Evolutionary conservation across 1,140 invertebrate genomes (phyloP), one percentile per base, ranked within the genome.

Genomic region (Drosophila ogumai): DNA sequence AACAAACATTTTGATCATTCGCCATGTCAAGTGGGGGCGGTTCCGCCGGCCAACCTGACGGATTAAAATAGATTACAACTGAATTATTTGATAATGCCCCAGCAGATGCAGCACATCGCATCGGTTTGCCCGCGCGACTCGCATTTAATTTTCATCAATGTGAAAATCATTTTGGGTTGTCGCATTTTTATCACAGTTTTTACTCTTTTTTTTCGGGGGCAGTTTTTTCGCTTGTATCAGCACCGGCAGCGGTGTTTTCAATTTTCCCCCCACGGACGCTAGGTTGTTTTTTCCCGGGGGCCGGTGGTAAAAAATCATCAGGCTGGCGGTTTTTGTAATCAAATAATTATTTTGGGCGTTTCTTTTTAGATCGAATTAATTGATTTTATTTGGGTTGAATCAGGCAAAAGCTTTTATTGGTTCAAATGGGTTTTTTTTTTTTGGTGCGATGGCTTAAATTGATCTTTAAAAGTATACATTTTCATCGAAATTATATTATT

Each of bases 11-110:
- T 68, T 75, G 59, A 61, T 68, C 80, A 61, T 43, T 72, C 64
- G 60, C 22, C 61, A 54, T 63, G 60, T 52, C 63, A 66, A 66
- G 40, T 66, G 63, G 40, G 57, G 41, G 31, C 19, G 40, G 31
- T 25, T 25, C 34, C n/a, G 38, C 10, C 13, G 43, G 36, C 31
- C 46, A 36, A 34, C 22, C 61, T 12, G 56, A 17, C 76, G 54
- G 81, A 75, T 84, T 84, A 84, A 84, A 84, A 68, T 54, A 72
- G 81, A 84, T 84, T 84, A 84, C 81, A 79, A 57, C 47, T 75
- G 81, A 79, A 84, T 84, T 84, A 84, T 84, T 84, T 84, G 81
- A 84, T 84, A 84, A 84, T 79, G 55, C 58, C 55, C 58, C 54
- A 34, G 32, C 43, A 73, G 59, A 46, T 55, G 54, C 41, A 60